A percentile compares a stretch with the other conserved stretches of the same genome.
Evolutionary conservation across 1,140 invertebrate genomes (phyloP).

Genomic region (Luehdorfia chinensis): DNA sequence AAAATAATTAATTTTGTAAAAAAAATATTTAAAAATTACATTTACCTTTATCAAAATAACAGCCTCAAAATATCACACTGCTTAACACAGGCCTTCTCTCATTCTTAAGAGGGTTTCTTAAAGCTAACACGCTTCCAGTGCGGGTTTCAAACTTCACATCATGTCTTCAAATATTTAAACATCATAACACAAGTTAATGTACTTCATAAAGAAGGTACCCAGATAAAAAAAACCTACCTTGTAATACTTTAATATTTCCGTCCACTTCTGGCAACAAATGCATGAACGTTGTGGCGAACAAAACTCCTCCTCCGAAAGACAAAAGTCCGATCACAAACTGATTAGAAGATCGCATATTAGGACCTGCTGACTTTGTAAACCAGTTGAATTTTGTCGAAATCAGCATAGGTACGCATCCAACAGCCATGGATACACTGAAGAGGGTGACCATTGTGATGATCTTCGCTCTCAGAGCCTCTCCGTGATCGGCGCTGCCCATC

Average conservation of each 20-base stretch:
- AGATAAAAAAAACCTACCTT: constrained; percentile 60
- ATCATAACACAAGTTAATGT: too few relatives aligned
- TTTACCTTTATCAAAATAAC: too few relatives aligned
- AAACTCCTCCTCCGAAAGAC: constrained; percentile 93
- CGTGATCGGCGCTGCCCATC: constrained; percentile 22
- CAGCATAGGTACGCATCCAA: constrained; percentile 83
- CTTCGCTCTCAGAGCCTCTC: constrained; percentile 78
- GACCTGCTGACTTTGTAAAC: constrained; percentile 62
- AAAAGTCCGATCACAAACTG: constrained; percentile 77
- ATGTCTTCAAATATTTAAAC: too few relatives aligned
- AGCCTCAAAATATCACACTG: too few relatives aligned
- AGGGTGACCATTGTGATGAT: constrained; percentile 84
- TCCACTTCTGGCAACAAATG: constrained; percentile 93
- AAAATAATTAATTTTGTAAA: too few relatives aligned
- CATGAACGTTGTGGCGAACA: constrained; percentile 92
- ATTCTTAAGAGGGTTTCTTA: too few relatives aligned
- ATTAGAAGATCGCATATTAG: constrained; percentile 68
- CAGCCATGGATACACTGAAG: constrained; percentile 81
- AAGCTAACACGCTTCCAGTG: too few relatives aligned
- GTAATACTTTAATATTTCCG: constrained; percentile 80
- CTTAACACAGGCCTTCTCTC: too few relatives aligned
- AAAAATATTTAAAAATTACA: too few relatives aligned
- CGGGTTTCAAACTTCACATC: too few relatives aligned
- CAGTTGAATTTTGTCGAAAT: constrained; percentile 82
- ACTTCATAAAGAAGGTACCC: too few relatives aligned